Conservation (phyloP, 2,888 invertebrate species). For the Osmoderma eremita region DNA sequence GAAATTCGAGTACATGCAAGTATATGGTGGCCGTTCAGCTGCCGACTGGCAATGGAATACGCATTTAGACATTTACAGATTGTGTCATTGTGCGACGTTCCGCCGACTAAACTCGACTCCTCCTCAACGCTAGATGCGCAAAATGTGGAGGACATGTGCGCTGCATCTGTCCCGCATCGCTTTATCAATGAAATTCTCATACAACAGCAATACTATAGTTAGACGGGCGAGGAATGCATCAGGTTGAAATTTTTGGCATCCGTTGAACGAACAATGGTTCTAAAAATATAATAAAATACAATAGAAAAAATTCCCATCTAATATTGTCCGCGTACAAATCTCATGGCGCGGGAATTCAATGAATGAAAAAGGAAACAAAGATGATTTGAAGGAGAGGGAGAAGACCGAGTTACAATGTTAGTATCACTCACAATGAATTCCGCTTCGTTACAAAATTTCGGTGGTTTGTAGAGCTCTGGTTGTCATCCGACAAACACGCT, state of each 20-base stretch:
- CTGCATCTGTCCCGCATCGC: constrained; percentile 9
- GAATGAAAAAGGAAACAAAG: too few relatives aligned
- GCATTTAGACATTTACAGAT: background rate
- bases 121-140: background rate
- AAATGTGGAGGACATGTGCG: constrained; percentile 16
- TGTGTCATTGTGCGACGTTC: background rate
- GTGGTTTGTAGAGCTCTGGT: too few relatives aligned
- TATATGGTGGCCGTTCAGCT: background rate
- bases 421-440: background rate
- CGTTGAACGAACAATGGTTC: too few relatives aligned
- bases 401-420: background rate
- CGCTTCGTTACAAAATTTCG: too few relatives aligned
- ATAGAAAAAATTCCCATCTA: too few relatives aligned
- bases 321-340: background rate
- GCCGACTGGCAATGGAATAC: background rate
- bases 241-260: background rate
- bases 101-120: background rate
- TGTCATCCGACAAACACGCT: too few relatives aligned
- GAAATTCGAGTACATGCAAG: background rate
- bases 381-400: too few relatives aligned
- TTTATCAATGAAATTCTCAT: constrained; percentile 22
- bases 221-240: background rate
- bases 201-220: constrained; percentile 1
- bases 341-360: too few relatives aligned
- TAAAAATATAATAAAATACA: too few relatives aligned